phyloP scores from a whole-genome alignment of 2,888 invertebrate species.

The Sphaeridia pumilis region DNA sequence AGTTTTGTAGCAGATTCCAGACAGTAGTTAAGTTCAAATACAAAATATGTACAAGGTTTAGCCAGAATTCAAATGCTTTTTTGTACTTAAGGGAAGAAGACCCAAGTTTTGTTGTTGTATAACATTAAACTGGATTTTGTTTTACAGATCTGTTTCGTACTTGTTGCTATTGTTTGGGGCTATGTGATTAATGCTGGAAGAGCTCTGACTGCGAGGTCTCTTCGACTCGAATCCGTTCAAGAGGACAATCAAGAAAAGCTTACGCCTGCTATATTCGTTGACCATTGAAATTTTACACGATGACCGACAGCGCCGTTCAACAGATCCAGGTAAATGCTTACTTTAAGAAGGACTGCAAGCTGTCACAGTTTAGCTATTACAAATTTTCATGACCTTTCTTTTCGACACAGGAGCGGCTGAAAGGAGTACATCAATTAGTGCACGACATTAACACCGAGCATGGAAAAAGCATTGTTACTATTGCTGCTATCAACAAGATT shows the following conservation, averaged over 20 bases:
- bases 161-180: conserved; percentile 25
- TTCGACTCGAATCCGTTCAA: neutral
- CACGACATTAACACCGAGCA: conserved; percentile 73
- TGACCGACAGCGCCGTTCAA: conserved; percentile 25
- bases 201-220: conserved; percentile 14
- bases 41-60: too few species aligned
- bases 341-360: neutral
- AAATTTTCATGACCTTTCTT: neutral
- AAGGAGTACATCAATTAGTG: conserved; percentile 60
- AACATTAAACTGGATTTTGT: neutral
- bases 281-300: too few species aligned
- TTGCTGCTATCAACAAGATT: conserved; percentile 63
- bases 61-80: too few species aligned
- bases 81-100: too few species aligned
- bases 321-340: conserved; percentile 29
- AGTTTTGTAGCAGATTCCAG: too few species aligned
- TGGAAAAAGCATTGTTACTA: conserved; percentile 63
- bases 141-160: conserved; percentile 26
- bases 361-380: neutral
- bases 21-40: too few species aligned
- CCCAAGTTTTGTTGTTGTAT: too few species aligned
- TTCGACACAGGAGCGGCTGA: conserved; percentile 58
- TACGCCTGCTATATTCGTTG: too few species aligned
- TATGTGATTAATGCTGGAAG: conserved; percentile 27
- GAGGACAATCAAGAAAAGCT: neutral